Base-by-base conservation (phyloP, 2,888 invertebrate species). In the Parelbella ahira region DNA sequence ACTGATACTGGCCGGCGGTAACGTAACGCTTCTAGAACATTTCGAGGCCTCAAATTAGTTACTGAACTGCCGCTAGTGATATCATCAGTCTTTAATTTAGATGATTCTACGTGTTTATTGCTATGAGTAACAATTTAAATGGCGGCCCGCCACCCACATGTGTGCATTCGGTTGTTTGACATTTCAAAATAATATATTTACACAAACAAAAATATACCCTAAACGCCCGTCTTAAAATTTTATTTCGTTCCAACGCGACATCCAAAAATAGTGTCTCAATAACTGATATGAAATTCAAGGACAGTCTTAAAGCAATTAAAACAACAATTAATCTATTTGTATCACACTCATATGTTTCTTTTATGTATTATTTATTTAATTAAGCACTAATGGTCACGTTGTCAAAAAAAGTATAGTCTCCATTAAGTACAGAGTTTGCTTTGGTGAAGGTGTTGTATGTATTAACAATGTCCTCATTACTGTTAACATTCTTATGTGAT, bases 51-150 rank as follows among this genome's bases (percentile, higher is more conserved):
- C 38, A 44, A 24, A 23, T 25, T 37, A 20, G 45, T 45, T 47
- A 49, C 44, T 54, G 45, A 45, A 47, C 48, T 25, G 19, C 6
- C 28, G 21, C 7, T 23, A 29, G 48, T 65, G 69, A 69, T 68
- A 69, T 73, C 68, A 72, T 61, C 62, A 50, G 64, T 60, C 61
- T 65, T 61, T 64, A 70, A 75, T 75, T 75, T 72, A 72, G 73
- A 70, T 57, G 61, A 64, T 72, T 70, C 68, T 69, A 68, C 73
- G 72, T 65, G 67, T 75, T 79, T 77, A 74, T 73, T 72, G 67
- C 73, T 60, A 66, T 77, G 80, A 81, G 68, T 77, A 78, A 81
- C 70, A 67, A 58, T 68, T 67, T 74, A 72, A 71, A 74, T 68
- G 64, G 63, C 64, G 64, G 61, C 59, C 59, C 61, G 44, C 69